These are phyloP conservation scores for Ichneumon xanthorius DNA, from an alignment of 2,888 invertebrate genomes.

Conservation along the genomic window DNA sequence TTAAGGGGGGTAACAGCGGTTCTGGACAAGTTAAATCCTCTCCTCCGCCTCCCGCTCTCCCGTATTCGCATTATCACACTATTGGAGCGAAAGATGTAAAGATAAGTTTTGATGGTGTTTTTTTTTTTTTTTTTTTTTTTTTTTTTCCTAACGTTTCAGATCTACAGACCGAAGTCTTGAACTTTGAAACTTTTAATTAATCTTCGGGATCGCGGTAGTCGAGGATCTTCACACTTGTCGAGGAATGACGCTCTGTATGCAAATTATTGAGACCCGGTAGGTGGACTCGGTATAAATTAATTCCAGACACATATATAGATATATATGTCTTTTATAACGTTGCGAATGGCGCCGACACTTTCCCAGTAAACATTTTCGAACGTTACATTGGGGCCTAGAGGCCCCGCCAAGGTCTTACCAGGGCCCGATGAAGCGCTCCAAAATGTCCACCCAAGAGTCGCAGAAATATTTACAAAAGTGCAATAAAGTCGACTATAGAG, in stretches of 20 bases:
- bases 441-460: not conserved
- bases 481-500: too few species aligned
- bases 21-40: not conserved
- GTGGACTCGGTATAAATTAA: not conserved
- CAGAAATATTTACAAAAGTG: not conserved
- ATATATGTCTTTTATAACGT: too few species aligned
- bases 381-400: too few species aligned
- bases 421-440: too few species aligned
- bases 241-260: not conserved
- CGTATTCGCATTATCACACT: not conserved
- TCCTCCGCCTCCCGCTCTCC: not conserved
- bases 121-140: not conserved
- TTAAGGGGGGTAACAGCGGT: not conserved
- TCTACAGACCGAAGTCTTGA: not conserved
- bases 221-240: not conserved
- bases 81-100: not conserved
- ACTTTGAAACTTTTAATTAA: constrained; percentile 6
- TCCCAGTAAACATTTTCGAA: too few species aligned
- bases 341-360: too few species aligned
- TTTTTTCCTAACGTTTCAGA: not conserved
- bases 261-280: not conserved
- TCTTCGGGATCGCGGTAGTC: not conserved
- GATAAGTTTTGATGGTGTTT: not conserved
- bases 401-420: too few species aligned
- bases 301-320: too few species aligned